Conservation (phyloP, 2,113 vertebrate species). For the Mugil cephalus region DNA sequence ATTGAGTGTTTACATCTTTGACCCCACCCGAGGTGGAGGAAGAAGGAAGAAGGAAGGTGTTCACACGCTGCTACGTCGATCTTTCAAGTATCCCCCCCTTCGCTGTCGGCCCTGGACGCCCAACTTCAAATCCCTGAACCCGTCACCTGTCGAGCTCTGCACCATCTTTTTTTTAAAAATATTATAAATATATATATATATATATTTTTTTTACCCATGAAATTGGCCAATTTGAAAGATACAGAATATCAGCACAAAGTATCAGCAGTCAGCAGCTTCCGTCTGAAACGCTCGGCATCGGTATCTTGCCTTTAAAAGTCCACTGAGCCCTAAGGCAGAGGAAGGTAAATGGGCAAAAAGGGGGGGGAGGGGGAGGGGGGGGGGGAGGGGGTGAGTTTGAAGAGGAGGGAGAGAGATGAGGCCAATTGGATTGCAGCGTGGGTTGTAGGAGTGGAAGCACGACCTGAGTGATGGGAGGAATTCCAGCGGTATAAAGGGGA, state of each 20-base stretch:
- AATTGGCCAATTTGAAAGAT: slow-evolving; percentile 61
- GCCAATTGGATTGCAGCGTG: slow-evolving; percentile 52
- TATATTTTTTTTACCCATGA: slow-evolving; percentile 33
- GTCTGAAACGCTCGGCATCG: slow-evolving; percentile 39
- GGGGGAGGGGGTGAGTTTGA: neutral
- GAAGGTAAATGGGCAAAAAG: slow-evolving; percentile 38
- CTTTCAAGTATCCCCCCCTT: no score
- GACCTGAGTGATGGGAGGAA: slow-evolving; percentile 52
- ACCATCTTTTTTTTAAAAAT: slow-evolving; percentile 15
- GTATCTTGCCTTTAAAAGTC: slow-evolving; percentile 53
- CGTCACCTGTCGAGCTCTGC: neutral
- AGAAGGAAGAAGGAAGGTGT: no score
- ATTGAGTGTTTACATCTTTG: no score
- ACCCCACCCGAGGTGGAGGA: no score
- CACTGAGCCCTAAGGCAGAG: slow-evolving; percentile 42
- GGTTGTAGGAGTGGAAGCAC: slow-evolving; percentile 41
- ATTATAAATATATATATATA: slow-evolving; percentile 1
- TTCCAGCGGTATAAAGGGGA: slow-evolving; percentile 42
- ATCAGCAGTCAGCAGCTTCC: slow-evolving; percentile 58
- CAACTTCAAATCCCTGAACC: neutral
- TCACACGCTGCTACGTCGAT: no score
- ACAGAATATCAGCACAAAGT: slow-evolving; percentile 58
- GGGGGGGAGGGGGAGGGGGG: neutral
- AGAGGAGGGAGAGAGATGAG: slow-evolving; percentile 17
- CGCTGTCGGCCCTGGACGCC: neutral